Evolutionary conservation across 2,113 vertebrate genomes (phyloP), one percentile per base, ranked within the genome.

Genomic region (Gadus macrocephalus): DNA sequence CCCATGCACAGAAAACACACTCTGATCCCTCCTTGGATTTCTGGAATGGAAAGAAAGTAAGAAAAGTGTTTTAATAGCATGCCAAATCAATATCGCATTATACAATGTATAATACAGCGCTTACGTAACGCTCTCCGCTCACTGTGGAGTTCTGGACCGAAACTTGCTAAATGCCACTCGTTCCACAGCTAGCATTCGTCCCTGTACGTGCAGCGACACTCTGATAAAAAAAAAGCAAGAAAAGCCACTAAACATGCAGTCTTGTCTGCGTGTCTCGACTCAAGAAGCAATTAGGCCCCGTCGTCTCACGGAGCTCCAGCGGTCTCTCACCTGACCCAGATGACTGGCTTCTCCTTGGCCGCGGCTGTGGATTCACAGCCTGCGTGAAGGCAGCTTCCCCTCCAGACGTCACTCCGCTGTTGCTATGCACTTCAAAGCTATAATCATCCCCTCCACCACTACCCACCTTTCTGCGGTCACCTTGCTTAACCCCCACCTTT

Each of bases 291-390:
- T 70, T 67, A 59, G 71, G 74, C 67, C 17, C 42, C 3, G 42
- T 49, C 22, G 6, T 17, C 74, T 35, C 31, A 35, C 31, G 4
- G 75, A 81, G 78, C 77, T 81, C 31, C 31, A 5, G 31, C 38
- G 65, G 49, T 66, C 67, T 19, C 27, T 67, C 64, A 69, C 68
- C 77, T 62, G 68, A 70, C 27, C 35, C 85, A 75, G 71, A 67
- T 81, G 81, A 81, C 72, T 77, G 68, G 9, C 55, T n/a, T 14
- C 55, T 6, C 55, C 8, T 76, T 28, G 73, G 53, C 63, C 67
- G 73, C 85, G 71, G 56, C 72, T 77, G 75, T 67, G 0, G 15
- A 72, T 77, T 68, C 71, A 59, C 66, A 9, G 38, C 68, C 67
- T 66, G 17, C 38, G 8, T 14, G 42, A 14, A 7, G 42, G 42